These are phyloP conservation scores for Meghimatium bilineatum DNA, from an alignment of 2,888 invertebrate species.

Conservation along the genomic window DNA sequence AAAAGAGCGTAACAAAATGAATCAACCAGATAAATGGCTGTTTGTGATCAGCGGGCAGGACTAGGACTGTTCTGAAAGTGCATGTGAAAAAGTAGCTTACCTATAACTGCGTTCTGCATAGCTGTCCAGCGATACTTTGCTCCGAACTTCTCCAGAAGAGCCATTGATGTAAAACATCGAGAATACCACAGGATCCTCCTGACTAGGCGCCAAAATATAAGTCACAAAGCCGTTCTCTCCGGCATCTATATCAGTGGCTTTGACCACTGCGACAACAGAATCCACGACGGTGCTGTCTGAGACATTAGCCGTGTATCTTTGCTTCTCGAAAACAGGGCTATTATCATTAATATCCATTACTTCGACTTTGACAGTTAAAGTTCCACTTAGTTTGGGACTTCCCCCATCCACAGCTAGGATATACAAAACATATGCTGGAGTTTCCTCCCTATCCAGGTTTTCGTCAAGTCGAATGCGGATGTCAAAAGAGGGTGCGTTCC, in stretches of 20 bases:
- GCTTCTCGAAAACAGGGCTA: constrained; percentile 57
- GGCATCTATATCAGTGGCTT: constrained; percentile 62
- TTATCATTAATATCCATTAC: constrained; percentile 71
- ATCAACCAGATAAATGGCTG: too few species aligned
- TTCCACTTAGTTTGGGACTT: constrained; percentile 62
- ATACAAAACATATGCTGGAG: constrained; percentile 63
- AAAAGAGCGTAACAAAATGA: too few species aligned
- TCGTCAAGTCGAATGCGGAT: constrained; percentile 61
- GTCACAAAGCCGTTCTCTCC: constrained; percentile 61
- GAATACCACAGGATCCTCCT: constrained; percentile 47
- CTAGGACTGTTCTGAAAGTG: too few species aligned
- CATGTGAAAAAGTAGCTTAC: constrained; percentile 13
- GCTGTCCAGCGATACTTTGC: constrained; percentile 35
- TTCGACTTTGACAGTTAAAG: constrained; percentile 65
- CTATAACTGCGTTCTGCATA: constrained; percentile 44
- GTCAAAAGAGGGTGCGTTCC: constrained; percentile 56
- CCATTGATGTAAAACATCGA: constrained; percentile 51
- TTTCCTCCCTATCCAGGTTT: constrained; percentile 59
- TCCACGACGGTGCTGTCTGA: constrained; percentile 44
- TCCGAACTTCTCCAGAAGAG: constrained; percentile 47
- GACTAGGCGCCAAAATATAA: constrained; percentile 49
- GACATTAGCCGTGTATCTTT: constrained; percentile 39
- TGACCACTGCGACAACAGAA: constrained; percentile 39
- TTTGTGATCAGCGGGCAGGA: too few species aligned
- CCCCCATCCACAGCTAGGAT: constrained; percentile 69